Base-by-base conservation (phyloP, 2,888 invertebrate species). In the Latheticus oryzae region DNA sequence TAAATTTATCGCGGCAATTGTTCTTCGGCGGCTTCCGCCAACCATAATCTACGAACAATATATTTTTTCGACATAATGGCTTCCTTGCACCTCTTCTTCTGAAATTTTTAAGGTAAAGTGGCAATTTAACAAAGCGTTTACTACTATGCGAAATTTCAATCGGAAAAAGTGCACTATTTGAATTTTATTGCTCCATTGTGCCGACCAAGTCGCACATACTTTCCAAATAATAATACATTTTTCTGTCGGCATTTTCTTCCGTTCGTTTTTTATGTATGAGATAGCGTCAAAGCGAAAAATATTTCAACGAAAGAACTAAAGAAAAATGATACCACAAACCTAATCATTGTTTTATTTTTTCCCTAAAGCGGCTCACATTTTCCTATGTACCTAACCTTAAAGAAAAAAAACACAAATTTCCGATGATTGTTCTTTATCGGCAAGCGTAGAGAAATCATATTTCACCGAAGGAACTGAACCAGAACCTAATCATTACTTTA, bases 81-180 rank as follows among this genome's bases (percentile, higher is more conserved):
- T 24, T 47, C 33, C 33, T 40, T 30, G 45, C 45, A 47, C 21
- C 45, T 17, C 28, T 12, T 21, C 23, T 24, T 23, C 9, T 45
- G 32, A 48, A 48, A 35, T 48, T 24, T 35, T 48, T 24, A 48
- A 42, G 33, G 47, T 47, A 47, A 23, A 48, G 35, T 35, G 48
- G 48, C 48, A 48, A 48, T 48, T 48, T 26, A 24, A 9, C 26
- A 12, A 7, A 48, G 45, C 45, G 21, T 45, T 28, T 28, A 42
- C 28, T 42, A 9, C 28, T 42, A 28, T 42, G 16, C 26, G 26
- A 50, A 50, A 50, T 38, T 50, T 50, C 50, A 50, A 50, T 38
- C 50, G 38, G 50, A 50, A 48, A 48, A 48, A 48, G 48, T 48
- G 48, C 48, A 48, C 48, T 48, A 48, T 48, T 48, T 48, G 48